These are phyloP conservation scores for Lophius piscatorius DNA, from an alignment of 2,113 vertebrate species.

Conservation along the genomic window DNA sequence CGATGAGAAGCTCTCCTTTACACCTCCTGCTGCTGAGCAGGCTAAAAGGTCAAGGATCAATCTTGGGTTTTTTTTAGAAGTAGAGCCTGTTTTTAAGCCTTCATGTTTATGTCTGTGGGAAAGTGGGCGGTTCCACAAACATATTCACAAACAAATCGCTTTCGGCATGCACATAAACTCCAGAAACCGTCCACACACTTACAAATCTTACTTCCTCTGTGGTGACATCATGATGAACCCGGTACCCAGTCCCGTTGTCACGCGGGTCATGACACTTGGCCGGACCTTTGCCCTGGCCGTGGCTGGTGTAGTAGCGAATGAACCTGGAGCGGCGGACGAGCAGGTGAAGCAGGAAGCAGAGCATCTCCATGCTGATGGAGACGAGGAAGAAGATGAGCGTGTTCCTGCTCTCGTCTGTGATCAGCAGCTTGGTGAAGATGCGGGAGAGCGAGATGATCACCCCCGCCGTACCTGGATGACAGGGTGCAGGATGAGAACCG, in stretches of 20 bases:
- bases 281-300: slow-evolving; percentile 67
- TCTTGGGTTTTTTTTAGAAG: too few species aligned
- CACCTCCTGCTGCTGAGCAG: too few species aligned
- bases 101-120: too few species aligned
- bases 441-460: slow-evolving; percentile 96
- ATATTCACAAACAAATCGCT: too few species aligned
- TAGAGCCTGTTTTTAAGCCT: too few species aligned
- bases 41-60: too few species aligned
- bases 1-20: too few species aligned
- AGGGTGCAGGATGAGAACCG: not conserved
- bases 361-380: slow-evolving; percentile 92
- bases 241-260: slow-evolving; percentile 80
- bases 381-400: slow-evolving; percentile 98
- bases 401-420: slow-evolving; percentile 88
- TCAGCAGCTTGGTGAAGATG: slow-evolving; percentile 96
- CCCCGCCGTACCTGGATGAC: slow-evolving; percentile 91
- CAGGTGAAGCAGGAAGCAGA: slow-evolving; percentile 93
- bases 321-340: slow-evolving; percentile 90
- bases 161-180: not conserved
- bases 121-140: too few species aligned
- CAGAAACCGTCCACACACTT: slow-evolving; percentile 70
- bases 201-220: slow-evolving; percentile 92
- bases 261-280: slow-evolving; percentile 57
- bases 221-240: slow-evolving; percentile 90
- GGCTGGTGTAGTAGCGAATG: slow-evolving; percentile 87